These are phyloP conservation scores for Budorcas taxicolor DNA, from an alignment of 2,113 vertebrate species.

Conservation along the genomic window DNA sequence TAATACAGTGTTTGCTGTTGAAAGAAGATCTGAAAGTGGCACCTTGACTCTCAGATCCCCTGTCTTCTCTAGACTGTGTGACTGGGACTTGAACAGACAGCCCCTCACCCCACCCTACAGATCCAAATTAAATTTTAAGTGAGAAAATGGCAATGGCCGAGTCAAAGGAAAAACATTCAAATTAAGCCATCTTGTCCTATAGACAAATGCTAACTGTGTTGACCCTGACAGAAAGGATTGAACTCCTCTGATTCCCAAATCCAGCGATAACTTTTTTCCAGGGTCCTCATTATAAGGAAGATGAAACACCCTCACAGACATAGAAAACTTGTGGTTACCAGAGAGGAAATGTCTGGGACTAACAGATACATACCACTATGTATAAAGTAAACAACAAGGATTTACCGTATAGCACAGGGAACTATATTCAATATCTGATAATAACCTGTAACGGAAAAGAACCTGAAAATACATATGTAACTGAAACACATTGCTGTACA, in stretches of 20 bases:
- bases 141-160: background rate
- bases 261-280: background rate
- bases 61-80: background rate
- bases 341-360: background rate
- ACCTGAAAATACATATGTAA: background rate
- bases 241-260: background rate
- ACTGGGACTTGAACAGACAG: background rate
- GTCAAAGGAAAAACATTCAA: background rate
- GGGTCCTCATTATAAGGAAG: background rate
- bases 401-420: background rate
- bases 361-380: background rate
- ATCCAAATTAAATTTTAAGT: background rate
- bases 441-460: background rate
- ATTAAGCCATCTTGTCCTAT: background rate
- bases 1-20: background rate
- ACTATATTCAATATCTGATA: background rate
- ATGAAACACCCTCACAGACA: background rate
- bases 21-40: background rate
- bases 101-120: background rate
- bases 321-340: background rate
- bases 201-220: background rate
- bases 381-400: background rate
- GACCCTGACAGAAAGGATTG: background rate
- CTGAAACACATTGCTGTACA: background rate
- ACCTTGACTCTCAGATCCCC: too few species aligned